Percentiles rank a stretch among this genome's conserved stretches.
These are phyloP conservation scores for Drosophila nr. medialis DNA, from an alignment of 2,888 invertebrate genomes.

Conservation along the genomic window DNA sequence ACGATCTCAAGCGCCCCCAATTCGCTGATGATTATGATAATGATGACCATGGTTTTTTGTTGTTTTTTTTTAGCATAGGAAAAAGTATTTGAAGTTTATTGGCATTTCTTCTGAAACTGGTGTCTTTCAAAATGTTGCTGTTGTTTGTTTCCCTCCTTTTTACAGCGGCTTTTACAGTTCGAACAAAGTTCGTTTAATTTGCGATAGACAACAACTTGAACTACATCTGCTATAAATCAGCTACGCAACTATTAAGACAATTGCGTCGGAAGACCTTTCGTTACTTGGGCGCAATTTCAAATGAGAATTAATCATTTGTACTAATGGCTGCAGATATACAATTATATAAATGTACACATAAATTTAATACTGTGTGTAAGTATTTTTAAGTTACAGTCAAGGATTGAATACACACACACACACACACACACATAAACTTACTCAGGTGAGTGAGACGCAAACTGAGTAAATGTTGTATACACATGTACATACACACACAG, in stretches of 20 bases:
- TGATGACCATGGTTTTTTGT: constrained; percentile 13
- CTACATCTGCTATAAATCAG: constrained; percentile 27
- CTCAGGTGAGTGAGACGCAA: too few relatives aligned
- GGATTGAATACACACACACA: constrained; percentile 5
- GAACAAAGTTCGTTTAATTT: constrained; percentile 17
- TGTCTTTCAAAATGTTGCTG: constrained; percentile 1
- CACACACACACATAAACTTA: background rate
- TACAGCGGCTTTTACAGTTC: constrained; percentile 15
- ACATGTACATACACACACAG: background rate
- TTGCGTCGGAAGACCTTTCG: constrained; percentile 26
- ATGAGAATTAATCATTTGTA: background rate
- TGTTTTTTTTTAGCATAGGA: background rate
- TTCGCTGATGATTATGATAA: constrained; percentile 10
- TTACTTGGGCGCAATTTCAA: background rate
- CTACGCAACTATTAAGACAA: constrained; percentile 24
- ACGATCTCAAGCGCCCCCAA: constrained; percentile 36
- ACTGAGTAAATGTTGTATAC: background rate
- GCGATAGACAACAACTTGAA: constrained; percentile 2
- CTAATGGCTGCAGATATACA: background rate
- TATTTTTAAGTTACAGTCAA: background rate
- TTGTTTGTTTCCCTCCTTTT: background rate
- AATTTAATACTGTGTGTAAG: background rate
- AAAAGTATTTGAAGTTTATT: constrained; percentile 7
- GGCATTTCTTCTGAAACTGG: constrained; percentile 8
- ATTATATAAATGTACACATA: background rate